Conservation (phyloP, 2,797 vertebrate species). For the Dermochelys coriacea region DNA sequence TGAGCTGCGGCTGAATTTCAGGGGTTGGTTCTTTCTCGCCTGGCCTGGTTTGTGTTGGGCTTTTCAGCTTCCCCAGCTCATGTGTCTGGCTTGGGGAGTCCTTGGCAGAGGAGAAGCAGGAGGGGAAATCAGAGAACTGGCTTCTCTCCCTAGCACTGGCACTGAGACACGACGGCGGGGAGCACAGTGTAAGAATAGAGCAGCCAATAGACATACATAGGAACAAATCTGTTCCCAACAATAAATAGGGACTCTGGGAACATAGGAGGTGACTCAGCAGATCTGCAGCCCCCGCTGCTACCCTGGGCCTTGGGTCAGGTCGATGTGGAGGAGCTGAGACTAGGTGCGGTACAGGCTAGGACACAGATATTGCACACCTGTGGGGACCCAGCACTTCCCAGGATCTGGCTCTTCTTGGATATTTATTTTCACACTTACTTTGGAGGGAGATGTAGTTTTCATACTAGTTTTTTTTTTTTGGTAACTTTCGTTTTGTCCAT, state of each 20-base stretch:
- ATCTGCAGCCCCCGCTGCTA: neutral
- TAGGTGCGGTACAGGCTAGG: neutral
- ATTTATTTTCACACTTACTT: neutral
- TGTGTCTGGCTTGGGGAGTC: neutral
- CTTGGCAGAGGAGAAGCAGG: neutral
- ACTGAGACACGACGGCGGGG: neutral
- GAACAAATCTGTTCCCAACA: neutral
- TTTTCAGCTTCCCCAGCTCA: neutral
- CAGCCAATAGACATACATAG: too few species aligned
- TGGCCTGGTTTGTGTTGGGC: neutral
- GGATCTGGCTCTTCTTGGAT: neutral
- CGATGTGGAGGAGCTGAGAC: neutral
- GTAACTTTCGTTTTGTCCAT: neutral
- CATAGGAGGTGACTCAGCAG: neutral
- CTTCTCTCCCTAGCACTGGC: neutral
- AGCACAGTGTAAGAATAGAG: neutral
- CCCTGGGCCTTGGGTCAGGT: neutral
- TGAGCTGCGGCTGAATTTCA: neutral
- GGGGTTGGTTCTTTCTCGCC: neutral
- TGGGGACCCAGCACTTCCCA: neutral
- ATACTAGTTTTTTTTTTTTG: neutral
- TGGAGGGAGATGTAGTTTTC: neutral
- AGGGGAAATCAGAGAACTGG: neutral
- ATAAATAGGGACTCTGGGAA: neutral
- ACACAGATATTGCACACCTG: neutral